These are phyloP conservation scores for Drosophila siamana DNA, from an alignment of 2,888 invertebrate species.

Conservation along the genomic window DNA sequence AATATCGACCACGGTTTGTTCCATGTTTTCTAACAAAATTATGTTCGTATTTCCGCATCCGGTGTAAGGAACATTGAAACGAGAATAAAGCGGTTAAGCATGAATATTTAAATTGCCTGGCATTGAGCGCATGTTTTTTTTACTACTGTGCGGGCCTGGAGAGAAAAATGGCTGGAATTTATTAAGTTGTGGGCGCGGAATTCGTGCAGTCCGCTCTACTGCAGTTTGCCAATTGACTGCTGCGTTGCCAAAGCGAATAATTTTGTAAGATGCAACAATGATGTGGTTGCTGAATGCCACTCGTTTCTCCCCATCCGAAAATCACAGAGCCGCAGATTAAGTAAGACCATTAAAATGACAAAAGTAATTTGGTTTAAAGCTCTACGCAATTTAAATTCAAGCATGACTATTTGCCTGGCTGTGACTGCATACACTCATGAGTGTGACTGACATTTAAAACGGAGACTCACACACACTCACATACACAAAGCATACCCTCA, in stretches of 20 bases:
- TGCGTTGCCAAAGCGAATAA: conserved; percentile 53
- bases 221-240: conserved; percentile 49
- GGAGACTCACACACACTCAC: conserved; percentile 59
- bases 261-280: conserved; percentile 54
- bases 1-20: no score
- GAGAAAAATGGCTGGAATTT: conserved; percentile 42
- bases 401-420: conserved; percentile 28
- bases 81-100: conserved; percentile 12
- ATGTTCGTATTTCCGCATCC: conserved; percentile 76
- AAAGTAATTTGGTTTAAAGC: conserved; percentile 71
- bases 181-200: conserved; percentile 45
- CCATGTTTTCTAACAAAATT: no score
- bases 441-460: conserved; percentile 52
- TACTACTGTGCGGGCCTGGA: conserved; percentile 22
- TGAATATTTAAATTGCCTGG: background rate
- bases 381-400: conserved; percentile 66
- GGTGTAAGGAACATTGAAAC: conserved; percentile 55
- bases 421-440: conserved; percentile 22
- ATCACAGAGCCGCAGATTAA: conserved; percentile 48
- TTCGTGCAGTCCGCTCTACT: conserved; percentile 27
- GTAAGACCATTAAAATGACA: conserved; percentile 71
- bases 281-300: conserved; percentile 16
- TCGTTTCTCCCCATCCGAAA: background rate
- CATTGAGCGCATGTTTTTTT: background rate
- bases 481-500: conserved; percentile 38